Percentiles rank a stretch among this genome's conserved stretches.
phyloP scores from a whole-genome alignment of 2,888 invertebrate species.

The Luperina testacea region DNA sequence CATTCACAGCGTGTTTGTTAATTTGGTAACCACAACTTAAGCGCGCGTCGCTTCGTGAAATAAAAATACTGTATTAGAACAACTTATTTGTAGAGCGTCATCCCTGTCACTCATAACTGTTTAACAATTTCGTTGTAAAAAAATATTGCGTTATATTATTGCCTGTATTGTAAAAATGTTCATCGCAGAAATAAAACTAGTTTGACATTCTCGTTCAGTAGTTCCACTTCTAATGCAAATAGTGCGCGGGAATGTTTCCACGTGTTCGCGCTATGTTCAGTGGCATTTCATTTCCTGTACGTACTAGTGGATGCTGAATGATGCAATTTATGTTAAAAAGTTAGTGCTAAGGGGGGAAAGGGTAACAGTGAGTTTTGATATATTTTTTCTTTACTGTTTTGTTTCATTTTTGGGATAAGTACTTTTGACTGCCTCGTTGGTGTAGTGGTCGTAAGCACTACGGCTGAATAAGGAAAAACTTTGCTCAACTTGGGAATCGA shows the following conservation, averaged over 20 bases:
- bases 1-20: neutral
- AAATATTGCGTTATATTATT: neutral
- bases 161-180: neutral
- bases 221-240: slow-evolving; percentile 27
- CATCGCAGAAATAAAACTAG: slow-evolving; percentile 4
- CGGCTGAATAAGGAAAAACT: no score
- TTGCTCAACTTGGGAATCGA: no score
- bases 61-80: neutral
- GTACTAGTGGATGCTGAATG: slow-evolving; percentile 4
- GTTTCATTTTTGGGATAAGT: neutral
- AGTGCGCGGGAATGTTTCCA: slow-evolving; percentile 14
- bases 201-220: slow-evolving; percentile 10
- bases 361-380: neutral
- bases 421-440: neutral
- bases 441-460: neutral
- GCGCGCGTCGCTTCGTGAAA: neutral
- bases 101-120: neutral
- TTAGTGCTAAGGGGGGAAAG: neutral
- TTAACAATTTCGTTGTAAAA: neutral
- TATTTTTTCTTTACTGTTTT: neutral
- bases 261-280: slow-evolving; percentile 17
- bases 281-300: slow-evolving; percentile 33
- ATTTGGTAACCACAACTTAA: neutral
- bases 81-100: neutral
- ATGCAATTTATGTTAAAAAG: slow-evolving; percentile 14